These are phyloP conservation scores for Fissipunctia ypsillon DNA, from an alignment of 2,888 invertebrate genomes.

Conservation along the genomic window DNA sequence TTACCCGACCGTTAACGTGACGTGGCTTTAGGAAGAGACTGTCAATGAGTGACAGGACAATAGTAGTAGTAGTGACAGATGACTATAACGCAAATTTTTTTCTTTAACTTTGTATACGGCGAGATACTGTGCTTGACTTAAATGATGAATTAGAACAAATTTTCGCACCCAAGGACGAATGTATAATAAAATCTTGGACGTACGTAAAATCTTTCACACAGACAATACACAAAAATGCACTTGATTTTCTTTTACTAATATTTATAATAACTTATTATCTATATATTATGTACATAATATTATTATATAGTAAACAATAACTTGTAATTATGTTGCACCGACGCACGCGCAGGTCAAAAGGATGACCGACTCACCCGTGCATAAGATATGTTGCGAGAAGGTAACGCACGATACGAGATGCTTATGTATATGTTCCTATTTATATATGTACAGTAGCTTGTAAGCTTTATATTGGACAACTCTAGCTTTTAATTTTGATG, in stretches of 20 bases:
- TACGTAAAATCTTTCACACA: not conserved
- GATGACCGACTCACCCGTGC: slow-evolving; percentile 84
- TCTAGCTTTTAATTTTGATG: not conserved
- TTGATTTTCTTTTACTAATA: slow-evolving; percentile 1
- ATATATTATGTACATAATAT: slow-evolving; percentile 4
- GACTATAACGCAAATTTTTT: not conserved
- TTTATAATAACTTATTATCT: not conserved
- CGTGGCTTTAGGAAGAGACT: not conserved
- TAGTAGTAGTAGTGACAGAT: too few relatives aligned
- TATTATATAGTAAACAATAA: slow-evolving; percentile 25
- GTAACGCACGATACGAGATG: slow-evolving; percentile 80
- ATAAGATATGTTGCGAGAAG: slow-evolving; percentile 91
- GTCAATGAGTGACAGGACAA: not conserved
- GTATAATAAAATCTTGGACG: not conserved
- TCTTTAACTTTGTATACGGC: not conserved
- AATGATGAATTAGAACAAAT: not conserved
- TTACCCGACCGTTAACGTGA: not conserved
- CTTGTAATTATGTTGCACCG: slow-evolving; percentile 72
- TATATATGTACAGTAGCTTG: slow-evolving; percentile 29
- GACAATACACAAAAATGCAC: slow-evolving; percentile 8
- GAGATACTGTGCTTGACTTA: not conserved
- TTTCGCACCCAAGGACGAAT: not conserved
- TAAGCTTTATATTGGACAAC: not conserved
- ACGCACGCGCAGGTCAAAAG: slow-evolving; percentile 80
- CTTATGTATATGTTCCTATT: slow-evolving; percentile 37